Base-by-base conservation (phyloP, 1,140 invertebrate species). In the Drosophila orena region DNA sequence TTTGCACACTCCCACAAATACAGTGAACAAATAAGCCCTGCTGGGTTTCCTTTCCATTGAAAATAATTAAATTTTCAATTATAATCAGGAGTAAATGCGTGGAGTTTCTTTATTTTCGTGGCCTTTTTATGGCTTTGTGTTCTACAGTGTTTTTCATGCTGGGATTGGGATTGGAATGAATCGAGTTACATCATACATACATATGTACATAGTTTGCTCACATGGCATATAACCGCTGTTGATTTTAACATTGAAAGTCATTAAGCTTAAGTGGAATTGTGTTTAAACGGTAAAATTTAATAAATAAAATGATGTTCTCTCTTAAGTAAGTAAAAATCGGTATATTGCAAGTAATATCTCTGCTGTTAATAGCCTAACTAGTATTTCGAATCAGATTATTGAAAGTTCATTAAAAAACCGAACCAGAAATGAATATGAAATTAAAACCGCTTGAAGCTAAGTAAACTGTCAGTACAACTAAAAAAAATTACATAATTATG, bases 31-130 rank as follows among this genome's bases (percentile, higher is more conserved):
- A 56, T 74, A 75, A 74, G 50, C 71, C 70, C 60, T 75, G 37
- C 35, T 64, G 58, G 58, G 52, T 52, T 61, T 59, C 49, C 56
- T 53, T 47, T 24, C 46, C 76, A 77, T 78, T 50, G 65, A 77
- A 78, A 78, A 78, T 78, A 78, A 78, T 78, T 78, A 77, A 77
- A 78, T 78, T 78, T 77, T 78, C 66, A 78, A 78, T 78, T 78
- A 78, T 71, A 77, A 71, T 71, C 58, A 77, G 74, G 55, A 59
- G 66, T 59, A 52, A 71, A 60, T 57, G 58, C 46, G 72, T 17
- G 72, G 37, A 55, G 47, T 55, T 53, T 74, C 38, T 64, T 65
- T 66, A 54, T 49, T 24, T 56, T 40, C 35, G 20, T 5, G 35
- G 43, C 3, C 24, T 15, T 57, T 57, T 61, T 49, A 24, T 46